Evolutionary conservation across 2,113 vertebrate genomes (phyloP), one percentile per base, ranked within the genome.

Genomic region (Morone chrysops): DNA sequence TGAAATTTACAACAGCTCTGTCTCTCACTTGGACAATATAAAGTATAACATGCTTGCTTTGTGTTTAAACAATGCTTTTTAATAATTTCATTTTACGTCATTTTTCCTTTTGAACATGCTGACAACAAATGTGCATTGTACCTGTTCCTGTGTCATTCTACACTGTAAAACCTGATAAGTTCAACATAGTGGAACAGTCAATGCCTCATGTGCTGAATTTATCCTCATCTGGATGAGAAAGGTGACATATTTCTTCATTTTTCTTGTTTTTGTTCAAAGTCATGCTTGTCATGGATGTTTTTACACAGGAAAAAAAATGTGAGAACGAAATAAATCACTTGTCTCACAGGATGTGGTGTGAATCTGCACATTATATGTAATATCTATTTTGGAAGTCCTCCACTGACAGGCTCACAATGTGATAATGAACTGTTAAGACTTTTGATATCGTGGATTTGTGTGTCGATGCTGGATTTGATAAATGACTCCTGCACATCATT

Each of bases 331-430:
- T 53, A 45, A 48, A 38, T 48, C 38, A 63, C 6, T 53, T 25
- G 47, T 81, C 66, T 65, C 8, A 40, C 40, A 59, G 59, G 9
- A 20, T 45, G 18, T 59, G 25, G 47, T 70, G 38, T 59, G 13
- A 71, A 47, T 50, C 56, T 50, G 18, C 48, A 45, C 36, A 31
- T 54, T 41, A 8, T 40, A 51, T 38, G 47, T 61, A 31, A 51
- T 6, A 38, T 74, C 61, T 80, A 51, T 83, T 83, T 69, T 68
- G 11, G 47, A 74, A 75, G 25, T 38, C 71, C 17, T 36, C 41
- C 18, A 5, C n/a, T 51, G 48, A 56, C 22, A n/a, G 43, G 38
- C 43, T 54, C 48, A 61, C 36, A 68, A 77, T 17, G 76, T 72
- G 67, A 85, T 72, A 69, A 80, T 66, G 16, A 79, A 69, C 54